phyloP scores from a whole-genome alignment of 23 tunicate genomes.

The Pegea sp. region DNA sequence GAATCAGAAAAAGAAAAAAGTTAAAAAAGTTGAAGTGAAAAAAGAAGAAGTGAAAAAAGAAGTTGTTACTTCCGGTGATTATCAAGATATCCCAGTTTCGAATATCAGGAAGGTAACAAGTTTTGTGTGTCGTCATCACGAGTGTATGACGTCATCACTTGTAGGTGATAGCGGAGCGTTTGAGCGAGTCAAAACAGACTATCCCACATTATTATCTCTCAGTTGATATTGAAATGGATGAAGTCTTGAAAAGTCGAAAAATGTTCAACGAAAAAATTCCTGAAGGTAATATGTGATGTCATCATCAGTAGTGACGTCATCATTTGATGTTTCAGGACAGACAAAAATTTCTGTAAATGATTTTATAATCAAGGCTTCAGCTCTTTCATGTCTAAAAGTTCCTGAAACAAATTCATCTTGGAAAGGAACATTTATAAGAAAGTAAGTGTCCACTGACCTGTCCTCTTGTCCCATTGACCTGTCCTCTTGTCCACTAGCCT shows the following conservation, averaged over 20 bases:
- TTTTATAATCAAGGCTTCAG: conserved; percentile 80
- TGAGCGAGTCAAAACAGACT: conserved; percentile 75
- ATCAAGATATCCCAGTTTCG: conserved; percentile 37
- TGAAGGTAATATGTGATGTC: conserved; percentile 4
- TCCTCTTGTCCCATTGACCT: no score
- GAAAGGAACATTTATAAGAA: conserved; percentile 71
- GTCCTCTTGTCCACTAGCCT: no score
- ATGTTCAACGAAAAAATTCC: conserved; percentile 27
- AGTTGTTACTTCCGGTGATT: conserved; percentile 25
- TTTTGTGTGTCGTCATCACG: no score
- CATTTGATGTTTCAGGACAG: conserved; percentile 4
- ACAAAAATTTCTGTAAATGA: conserved; percentile 88
- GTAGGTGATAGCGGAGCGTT: conserved; percentile 65
- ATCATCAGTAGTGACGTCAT: not conserved
- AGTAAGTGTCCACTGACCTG: conserved; percentile 40
- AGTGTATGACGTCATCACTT: not conserved
- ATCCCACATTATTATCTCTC: conserved; percentile 92
- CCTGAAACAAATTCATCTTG: conserved; percentile 89
- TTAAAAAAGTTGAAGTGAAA: no score
- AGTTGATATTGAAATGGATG: conserved; percentile 69
- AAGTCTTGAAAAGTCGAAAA: conserved; percentile 22
- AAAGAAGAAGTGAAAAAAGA: no score
- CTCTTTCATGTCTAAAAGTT: conserved; percentile 56
- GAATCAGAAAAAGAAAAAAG: no score
- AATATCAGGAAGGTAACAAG: conserved; percentile 52